phyloP scores from a whole-genome alignment of 1,140 invertebrate genomes.

The Bombyx mori region DNA sequence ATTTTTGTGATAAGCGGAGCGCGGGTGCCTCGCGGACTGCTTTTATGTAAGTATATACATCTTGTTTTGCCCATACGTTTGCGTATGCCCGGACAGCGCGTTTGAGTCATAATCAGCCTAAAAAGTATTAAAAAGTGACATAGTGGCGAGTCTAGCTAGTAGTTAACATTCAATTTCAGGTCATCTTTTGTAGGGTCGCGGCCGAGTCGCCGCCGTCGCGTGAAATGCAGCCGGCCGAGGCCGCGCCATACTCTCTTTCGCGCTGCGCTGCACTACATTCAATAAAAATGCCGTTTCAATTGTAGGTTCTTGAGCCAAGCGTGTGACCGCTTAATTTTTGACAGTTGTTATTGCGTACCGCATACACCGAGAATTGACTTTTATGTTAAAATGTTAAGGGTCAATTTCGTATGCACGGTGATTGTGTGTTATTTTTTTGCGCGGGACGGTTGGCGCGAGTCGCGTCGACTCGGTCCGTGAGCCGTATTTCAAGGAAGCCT shows the following conservation, averaged over 20 bases:
- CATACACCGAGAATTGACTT: conserved; percentile 44
- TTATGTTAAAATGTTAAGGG: conserved; percentile 44
- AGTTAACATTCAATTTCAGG: conserved; percentile 64
- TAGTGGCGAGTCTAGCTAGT: conserved; percentile 39
- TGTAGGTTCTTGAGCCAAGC: conserved; percentile 63
- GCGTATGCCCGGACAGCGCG: conserved; percentile 26
- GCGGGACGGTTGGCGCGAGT: conserved; percentile 63
- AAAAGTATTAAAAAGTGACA: conserved; percentile 56
- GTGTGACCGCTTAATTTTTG: conserved; percentile 69
- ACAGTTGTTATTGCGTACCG: conserved; percentile 63
- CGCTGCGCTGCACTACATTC: conserved; percentile 54
- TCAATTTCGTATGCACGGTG: conserved; percentile 38
- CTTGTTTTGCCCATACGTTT: conserved; percentile 30
- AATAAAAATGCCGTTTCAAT: conserved; percentile 61
- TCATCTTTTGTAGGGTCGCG: conserved; percentile 66
- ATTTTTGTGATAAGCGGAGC: conserved; percentile 71
- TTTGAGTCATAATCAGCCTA: conserved; percentile 51
- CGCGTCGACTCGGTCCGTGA: conserved; percentile 36
- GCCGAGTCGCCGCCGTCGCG: conserved; percentile 47
- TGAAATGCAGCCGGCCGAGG: conserved; percentile 66
- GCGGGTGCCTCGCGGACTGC: conserved; percentile 59
- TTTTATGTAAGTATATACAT: conserved; percentile 62
- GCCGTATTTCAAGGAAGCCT: conserved; percentile 63
- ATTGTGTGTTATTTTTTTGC: conserved; percentile 61
- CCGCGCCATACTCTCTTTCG: conserved; percentile 54